These are phyloP conservation scores for Sebastes fasciatus DNA, from an alignment of 2,113 vertebrate genomes.

Conservation along the genomic window DNA sequence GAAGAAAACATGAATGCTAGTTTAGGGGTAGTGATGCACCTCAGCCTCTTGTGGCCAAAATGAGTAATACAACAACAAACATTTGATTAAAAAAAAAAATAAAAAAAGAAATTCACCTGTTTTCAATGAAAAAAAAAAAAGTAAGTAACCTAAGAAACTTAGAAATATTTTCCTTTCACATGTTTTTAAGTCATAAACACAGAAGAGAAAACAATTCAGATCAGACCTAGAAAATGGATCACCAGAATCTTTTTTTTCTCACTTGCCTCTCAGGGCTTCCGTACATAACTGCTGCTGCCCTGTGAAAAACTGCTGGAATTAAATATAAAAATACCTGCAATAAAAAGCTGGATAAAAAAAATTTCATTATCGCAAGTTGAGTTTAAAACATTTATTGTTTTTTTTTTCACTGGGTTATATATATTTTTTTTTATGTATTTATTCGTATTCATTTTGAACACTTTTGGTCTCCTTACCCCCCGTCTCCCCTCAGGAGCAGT, in stretches of 20 bases:
- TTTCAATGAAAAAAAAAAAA: neutral
- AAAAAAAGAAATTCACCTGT: neutral
- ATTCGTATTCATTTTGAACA: neutral
- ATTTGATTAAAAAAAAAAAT: neutral
- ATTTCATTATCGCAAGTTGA: neutral
- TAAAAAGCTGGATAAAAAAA: neutral
- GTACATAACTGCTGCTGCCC: too few relatives aligned
- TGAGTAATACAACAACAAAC: neutral
- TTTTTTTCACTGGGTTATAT: neutral
- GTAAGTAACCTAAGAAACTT: neutral
- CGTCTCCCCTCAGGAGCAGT: conserved; percentile 89
- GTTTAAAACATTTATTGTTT: neutral
- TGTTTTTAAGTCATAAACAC: too few relatives aligned
- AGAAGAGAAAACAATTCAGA: neutral
- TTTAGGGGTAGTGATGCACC: neutral
- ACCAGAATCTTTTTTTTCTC: too few relatives aligned
- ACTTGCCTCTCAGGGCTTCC: too few relatives aligned
- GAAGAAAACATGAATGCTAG: neutral
- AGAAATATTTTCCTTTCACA: neutral
- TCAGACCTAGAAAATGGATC: neutral
- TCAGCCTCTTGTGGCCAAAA: neutral
- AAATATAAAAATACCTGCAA: neutral
- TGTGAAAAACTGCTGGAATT: neutral
- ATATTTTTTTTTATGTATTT: neutral
- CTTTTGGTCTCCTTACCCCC: neutral